Conservation (phyloP, 2,113 vertebrate species). For the Alethe diademata region DNA sequence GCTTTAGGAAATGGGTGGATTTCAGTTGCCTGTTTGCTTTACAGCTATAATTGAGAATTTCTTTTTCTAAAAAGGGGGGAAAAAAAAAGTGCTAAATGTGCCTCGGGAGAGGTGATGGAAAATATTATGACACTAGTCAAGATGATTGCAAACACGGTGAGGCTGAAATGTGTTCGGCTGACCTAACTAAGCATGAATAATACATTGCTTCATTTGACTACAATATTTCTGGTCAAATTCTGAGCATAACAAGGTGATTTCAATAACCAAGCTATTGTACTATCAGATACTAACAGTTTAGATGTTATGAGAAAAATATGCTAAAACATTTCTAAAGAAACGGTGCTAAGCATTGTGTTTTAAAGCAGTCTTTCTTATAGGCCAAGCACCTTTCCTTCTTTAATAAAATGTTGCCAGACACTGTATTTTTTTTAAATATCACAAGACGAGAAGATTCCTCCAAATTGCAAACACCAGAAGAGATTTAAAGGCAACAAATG, state of each 20-base stretch:
- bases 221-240: slow-evolving; percentile 54
- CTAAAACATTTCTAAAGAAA: slow-evolving; percentile 2
- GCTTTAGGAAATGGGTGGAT: slow-evolving; percentile 43
- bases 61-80: slow-evolving; percentile 27
- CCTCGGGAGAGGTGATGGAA: slow-evolving; percentile 61
- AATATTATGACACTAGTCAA: slow-evolving; percentile 78
- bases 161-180: slow-evolving; percentile 52
- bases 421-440: not conserved
- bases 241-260: slow-evolving; percentile 40
- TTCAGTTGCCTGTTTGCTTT: slow-evolving; percentile 55
- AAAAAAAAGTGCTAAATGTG: slow-evolving; percentile 69
- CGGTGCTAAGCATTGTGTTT: not conserved
- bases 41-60: slow-evolving; percentile 61
- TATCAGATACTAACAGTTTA: not conserved
- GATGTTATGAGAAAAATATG: not conserved
- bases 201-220: slow-evolving; percentile 41
- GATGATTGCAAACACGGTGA: slow-evolving; percentile 63
- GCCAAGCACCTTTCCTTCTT: not conserved
- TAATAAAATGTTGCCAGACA: not conserved
- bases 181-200: slow-evolving; percentile 51
- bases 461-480: not conserved
- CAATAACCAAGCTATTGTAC: slow-evolving; percentile 4
- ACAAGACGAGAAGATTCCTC: not conserved
- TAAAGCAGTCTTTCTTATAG: not conserved
- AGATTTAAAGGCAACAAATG: not conserved